phyloP scores from a whole-genome alignment of 37 sponge, comb jelly and placozoan species.

The Aplysina aerophoba region DNA sequence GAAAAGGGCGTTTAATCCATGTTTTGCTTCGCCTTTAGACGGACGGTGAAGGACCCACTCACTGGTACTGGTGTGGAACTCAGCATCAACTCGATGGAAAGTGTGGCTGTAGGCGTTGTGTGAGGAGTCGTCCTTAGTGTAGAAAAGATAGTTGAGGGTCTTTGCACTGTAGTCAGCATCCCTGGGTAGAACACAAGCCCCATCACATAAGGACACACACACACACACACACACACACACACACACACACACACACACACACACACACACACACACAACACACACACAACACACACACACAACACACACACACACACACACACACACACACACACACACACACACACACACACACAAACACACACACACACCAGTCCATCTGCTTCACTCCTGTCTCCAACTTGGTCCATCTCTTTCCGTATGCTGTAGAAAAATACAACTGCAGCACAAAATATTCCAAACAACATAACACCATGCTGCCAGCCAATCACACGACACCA shows the following conservation, averaged over 20 bases:
- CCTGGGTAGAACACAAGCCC: background rate
- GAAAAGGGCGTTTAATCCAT: too few species aligned
- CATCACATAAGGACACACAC: too few species aligned
- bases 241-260: too few species aligned
- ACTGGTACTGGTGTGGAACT: background rate
- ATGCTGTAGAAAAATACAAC: background rate
- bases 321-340: background rate
- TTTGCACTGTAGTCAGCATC: background rate
- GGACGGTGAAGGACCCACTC: background rate
- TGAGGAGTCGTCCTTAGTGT: background rate
- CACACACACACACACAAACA: conserved; percentile 13
- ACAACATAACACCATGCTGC: background rate
- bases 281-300: too few species aligned
- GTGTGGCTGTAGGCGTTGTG: conserved; percentile 7
- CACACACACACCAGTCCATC: conserved; percentile 16
- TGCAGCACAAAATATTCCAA: background rate
- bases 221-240: too few species aligned
- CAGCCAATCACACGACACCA: background rate
- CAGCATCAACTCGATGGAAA: background rate
- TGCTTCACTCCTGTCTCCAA: background rate
- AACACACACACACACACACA: too few species aligned
- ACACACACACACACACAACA: too few species aligned
- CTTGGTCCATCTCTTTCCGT: background rate
- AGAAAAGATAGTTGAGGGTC: background rate
- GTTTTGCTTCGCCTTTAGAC: background rate